Conservation (phyloP, 2,113 vertebrate species). For the Gnathonemus longibarbis region DNA sequence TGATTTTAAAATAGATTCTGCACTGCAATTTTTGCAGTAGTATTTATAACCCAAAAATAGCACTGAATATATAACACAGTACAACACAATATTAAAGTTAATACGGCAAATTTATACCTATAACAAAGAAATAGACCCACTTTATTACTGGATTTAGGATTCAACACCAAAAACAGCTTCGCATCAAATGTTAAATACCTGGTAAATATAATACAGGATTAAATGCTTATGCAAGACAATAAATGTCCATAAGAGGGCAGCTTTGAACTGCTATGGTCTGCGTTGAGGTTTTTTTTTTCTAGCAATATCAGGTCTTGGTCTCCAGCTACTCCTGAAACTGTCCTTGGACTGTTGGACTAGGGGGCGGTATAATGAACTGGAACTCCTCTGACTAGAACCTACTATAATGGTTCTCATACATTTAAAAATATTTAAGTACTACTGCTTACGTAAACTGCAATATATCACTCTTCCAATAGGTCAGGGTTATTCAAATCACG, state of each 20-base stretch:
- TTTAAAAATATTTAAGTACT: background rate
- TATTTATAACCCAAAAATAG: background rate
- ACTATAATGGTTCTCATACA: background rate
- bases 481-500: too few species aligned
- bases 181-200: background rate
- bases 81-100: background rate
- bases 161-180: background rate
- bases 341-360: background rate
- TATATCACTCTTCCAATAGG: background rate
- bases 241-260: constrained; percentile 13
- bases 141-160: background rate
- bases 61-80: background rate
- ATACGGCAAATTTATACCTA: background rate
- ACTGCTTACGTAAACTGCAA: background rate
- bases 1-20: background rate
- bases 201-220: background rate
- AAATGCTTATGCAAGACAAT: background rate
- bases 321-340: background rate
- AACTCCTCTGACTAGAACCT: background rate
- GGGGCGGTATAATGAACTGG: background rate
- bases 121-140: background rate
- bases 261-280: background rate
- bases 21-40: background rate
- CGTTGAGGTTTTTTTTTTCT: background rate
- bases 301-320: background rate